Base-by-base conservation (phyloP, 2,888 invertebrate species). In the Gonocerus acuteangulatus region DNA sequence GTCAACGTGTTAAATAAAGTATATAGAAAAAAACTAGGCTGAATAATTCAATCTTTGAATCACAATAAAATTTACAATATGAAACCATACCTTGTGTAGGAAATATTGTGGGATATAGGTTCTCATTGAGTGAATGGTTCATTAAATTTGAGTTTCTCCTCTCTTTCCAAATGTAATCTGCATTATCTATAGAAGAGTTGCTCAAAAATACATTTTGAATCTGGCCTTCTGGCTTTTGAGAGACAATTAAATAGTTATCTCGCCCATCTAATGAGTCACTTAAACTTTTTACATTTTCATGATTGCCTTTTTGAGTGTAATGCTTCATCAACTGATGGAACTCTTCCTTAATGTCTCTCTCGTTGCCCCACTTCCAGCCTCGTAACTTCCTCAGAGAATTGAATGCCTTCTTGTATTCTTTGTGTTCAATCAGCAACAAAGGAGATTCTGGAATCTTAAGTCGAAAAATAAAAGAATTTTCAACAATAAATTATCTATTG, bases 371-470 rank as follows among this genome's bases (percentile, higher is more conserved):
- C 19, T 39, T 54, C 6, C 42, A 44, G 2, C 54, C 54, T 22
- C 54, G 7, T 16, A 54, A 39, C 21, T 27, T 19, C 39, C 39
- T 54, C 16, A 54, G 22, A 7, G 44, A 18, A 23, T 11, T 23
- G n/a, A 39, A 44, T 16, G 42, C 54, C 16, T n/a, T 3, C 2
- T 54, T 36, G 16, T 44, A 42, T 18, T 54, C 39, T 15, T 23
- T 22, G 9, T 54, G 19, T 21, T 54, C 39, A n/a, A 54, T 44
- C 21, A 54, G 16, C 6, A 39, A 15, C 6, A 54, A 16, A 23
- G 54, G 54, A 42, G 54, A 54, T 42, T 54, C 54, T 1, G 54
- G 54, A 13, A 54, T 54, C 54, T 54, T 34, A n/a, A 36, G 11
- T 27, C 7, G 7, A 44, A 11, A 11, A 44, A 44, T 11, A 15